phyloP scores from a whole-genome alignment of 2,888 invertebrate species.

The Pyrgus malvae region DNA sequence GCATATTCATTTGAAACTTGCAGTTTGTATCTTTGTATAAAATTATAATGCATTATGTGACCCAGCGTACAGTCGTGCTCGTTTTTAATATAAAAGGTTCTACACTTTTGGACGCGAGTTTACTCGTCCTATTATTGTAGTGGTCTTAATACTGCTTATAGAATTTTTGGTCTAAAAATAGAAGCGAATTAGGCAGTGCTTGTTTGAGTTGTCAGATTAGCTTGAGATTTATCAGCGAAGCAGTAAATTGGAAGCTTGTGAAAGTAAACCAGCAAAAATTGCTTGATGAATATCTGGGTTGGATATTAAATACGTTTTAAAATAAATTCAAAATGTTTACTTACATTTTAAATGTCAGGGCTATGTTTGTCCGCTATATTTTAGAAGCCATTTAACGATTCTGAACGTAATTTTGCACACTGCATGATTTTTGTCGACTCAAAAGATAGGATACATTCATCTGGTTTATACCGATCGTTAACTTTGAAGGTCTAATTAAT shows the following conservation, averaged over 20 bases:
- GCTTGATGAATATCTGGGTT: too few relatives aligned
- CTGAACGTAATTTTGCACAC: too few relatives aligned
- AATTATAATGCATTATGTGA: slow-evolving; percentile 81
- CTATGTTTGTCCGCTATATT: too few relatives aligned
- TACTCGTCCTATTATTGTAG: slow-evolving; percentile 28
- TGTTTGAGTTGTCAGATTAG: slow-evolving; percentile 20
- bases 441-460: too few relatives aligned
- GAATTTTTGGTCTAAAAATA: slow-evolving; percentile 26
- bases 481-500: too few relatives aligned
- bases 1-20: slow-evolving; percentile 77
- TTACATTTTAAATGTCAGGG: too few relatives aligned
- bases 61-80: slow-evolving; percentile 48
- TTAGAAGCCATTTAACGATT: too few relatives aligned
- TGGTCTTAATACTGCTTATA: slow-evolving; percentile 25
- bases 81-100: slow-evolving; percentile 54
- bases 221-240: slow-evolving; percentile 11
- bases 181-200: slow-evolving; percentile 17
- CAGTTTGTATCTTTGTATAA: slow-evolving; percentile 80
- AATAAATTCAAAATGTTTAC: neutral
- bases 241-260: neutral
- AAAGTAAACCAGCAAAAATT: too few relatives aligned
- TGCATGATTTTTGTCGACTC: too few relatives aligned
- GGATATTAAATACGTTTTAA: too few relatives aligned
- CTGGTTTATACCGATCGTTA: too few relatives aligned
- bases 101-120: slow-evolving; percentile 30